Evolutionary conservation across 2,797 vertebrate species (phyloP).

Genomic region (Rhinophrynus dorsalis): DNA sequence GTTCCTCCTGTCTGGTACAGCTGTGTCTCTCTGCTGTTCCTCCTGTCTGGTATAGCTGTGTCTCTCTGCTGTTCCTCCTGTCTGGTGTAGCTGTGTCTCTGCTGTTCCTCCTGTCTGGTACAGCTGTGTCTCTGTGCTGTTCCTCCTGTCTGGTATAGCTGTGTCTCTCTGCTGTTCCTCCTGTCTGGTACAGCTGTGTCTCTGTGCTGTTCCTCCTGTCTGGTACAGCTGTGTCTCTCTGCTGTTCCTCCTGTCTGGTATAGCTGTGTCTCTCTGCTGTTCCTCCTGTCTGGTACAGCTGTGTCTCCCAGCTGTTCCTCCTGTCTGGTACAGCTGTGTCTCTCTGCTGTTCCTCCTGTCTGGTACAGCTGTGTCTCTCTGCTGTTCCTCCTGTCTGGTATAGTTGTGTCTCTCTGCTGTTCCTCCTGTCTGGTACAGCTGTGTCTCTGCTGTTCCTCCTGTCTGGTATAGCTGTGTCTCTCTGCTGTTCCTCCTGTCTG

Average conservation of each 20-base stretch:
- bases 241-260: too few relatives aligned
- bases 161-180: too few relatives aligned
- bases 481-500: neutral
- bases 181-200: too few relatives aligned
- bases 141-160: too few relatives aligned
- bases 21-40: neutral
- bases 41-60: too few relatives aligned
- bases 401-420: neutral
- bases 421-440: neutral
- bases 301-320: neutral
- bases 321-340: neutral
- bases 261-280: neutral
- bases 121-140: too few relatives aligned
- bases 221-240: too few relatives aligned
- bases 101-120: too few relatives aligned
- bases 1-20: too few relatives aligned
- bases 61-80: neutral
- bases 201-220: too few relatives aligned
- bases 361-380: neutral
- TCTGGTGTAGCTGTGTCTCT: neutral
- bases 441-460: too few relatives aligned
- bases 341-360: neutral
- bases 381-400: neutral
- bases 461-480: neutral
- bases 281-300: too few relatives aligned